Base-by-base conservation (phyloP, 2,888 invertebrate species). In the Idaea aversata region DNA sequence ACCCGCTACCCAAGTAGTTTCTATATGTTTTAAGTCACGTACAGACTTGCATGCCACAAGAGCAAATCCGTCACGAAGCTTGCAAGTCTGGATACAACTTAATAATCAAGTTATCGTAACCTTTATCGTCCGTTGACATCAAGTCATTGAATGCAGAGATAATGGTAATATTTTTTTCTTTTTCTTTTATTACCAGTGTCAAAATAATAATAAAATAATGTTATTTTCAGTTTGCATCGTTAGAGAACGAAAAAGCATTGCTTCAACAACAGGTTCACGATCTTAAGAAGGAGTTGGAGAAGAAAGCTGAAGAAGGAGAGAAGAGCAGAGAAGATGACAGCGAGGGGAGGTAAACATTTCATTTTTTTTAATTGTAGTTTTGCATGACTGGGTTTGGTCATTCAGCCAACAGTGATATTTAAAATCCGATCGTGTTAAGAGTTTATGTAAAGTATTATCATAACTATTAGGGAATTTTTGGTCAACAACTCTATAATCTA, bases 211-310 rank as follows among this genome's bases (percentile, higher is more conserved):
- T 59, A 25, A 59, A 34, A 15, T 10, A 59, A 6, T 59, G 59
- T 59, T 16, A 16, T 15, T 10, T 79, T 61, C 71, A 90, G 90
- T 80, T 90, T 72, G 87, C 88, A 35, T 85, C 90, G 4, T 75
- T 91, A 15, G 91, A 92, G 75, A 91, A 89, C 47, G 90, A 91
- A 65, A 92, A 90, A 68, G 85, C 85, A 3, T 58, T 86, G 58
- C 77, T 91, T 25, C 86, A 87, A 68, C 87, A 89, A 65, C 91
- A 91, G 78, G 81, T 92, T 0, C 79, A 78, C 58, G 90, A 89
- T 16, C 78, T 91, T 72, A 91, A 90, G 71, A 91, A 88, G 65
- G 90, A 91, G 60, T 76, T 92, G 65, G 91, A 91, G 61, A 91
- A 88, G 77, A 89, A 85, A 75, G 74, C 73, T 0, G 92, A 92